Conservation (phyloP, 2,113 vertebrate genomes). For the Porphyrio hochstetteri region DNA sequence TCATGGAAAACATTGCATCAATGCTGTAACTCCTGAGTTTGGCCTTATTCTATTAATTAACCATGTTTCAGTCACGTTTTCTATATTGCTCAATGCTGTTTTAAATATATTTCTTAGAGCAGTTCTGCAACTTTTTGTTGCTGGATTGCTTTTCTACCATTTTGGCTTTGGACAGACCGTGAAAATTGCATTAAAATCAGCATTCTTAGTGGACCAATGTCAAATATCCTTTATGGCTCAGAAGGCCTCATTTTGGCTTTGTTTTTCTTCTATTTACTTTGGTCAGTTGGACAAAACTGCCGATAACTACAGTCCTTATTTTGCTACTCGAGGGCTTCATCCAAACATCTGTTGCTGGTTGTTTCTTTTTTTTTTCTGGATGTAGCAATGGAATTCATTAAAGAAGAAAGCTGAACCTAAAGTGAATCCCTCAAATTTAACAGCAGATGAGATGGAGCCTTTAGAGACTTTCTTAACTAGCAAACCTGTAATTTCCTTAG, state of each 20-base stretch:
- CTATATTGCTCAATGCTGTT: neutral
- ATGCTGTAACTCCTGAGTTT: neutral
- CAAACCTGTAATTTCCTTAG: conserved; percentile 24
- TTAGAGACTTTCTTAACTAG: neutral
- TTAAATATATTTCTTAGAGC: neutral
- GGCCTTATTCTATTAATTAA: neutral
- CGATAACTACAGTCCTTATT: neutral
- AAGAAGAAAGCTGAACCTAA: neutral
- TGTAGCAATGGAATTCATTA: neutral
- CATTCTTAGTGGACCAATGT: neutral
- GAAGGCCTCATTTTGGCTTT: neutral
- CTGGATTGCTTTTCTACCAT: neutral
- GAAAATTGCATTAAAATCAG: neutral
- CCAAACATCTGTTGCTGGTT: neutral
- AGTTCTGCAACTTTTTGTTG: neutral
- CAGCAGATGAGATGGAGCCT: neutral
- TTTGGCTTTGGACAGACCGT: neutral
- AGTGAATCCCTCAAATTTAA: neutral
- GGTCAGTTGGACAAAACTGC: neutral
- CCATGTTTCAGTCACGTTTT: neutral
- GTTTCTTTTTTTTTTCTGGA: neutral
- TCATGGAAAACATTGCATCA: neutral
- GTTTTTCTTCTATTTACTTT: neutral
- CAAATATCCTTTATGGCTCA: neutral
- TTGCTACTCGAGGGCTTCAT: neutral